Conservation (phyloP, 2,888 invertebrate species). For the Tipula helvola region DNA sequence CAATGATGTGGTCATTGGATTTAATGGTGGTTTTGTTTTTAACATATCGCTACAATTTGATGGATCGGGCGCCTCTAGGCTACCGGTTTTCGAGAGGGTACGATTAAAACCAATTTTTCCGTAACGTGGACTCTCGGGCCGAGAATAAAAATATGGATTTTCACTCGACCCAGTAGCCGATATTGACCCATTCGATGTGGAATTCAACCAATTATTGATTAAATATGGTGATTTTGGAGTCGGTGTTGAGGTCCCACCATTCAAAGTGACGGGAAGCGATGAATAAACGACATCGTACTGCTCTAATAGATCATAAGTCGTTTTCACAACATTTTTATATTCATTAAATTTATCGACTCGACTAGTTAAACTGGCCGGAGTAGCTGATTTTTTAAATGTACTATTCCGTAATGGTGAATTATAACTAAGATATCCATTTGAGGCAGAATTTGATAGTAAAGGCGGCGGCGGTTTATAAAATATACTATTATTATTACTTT, state of each 20-base stretch:
- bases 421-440: neutral
- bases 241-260: neutral
- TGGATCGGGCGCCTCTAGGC: neutral
- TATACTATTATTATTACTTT: neutral
- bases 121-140: slow-evolving; percentile 28
- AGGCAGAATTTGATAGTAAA: neutral
- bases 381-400: neutral
- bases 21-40: slow-evolving; percentile 11
- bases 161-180: neutral
- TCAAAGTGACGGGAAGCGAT: neutral
- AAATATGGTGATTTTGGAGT: neutral
- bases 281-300: neutral
- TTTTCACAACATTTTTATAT: slow-evolving; percentile 5
- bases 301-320: neutral
- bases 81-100: neutral
- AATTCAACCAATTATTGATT: neutral
- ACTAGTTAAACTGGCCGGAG: neutral
- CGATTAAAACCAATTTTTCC: slow-evolving; percentile 23
- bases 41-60: neutral
- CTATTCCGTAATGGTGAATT: neutral
- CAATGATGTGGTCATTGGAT: slow-evolving; percentile 9
- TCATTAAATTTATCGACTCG: neutral
- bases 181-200: neutral
- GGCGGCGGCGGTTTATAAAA: slow-evolving; percentile 14
- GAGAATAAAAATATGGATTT: slow-evolving; percentile 29